Evolutionary conservation across 1,140 invertebrate genomes (phyloP).

Genomic region (Rhagoletis pomonella): DNA sequence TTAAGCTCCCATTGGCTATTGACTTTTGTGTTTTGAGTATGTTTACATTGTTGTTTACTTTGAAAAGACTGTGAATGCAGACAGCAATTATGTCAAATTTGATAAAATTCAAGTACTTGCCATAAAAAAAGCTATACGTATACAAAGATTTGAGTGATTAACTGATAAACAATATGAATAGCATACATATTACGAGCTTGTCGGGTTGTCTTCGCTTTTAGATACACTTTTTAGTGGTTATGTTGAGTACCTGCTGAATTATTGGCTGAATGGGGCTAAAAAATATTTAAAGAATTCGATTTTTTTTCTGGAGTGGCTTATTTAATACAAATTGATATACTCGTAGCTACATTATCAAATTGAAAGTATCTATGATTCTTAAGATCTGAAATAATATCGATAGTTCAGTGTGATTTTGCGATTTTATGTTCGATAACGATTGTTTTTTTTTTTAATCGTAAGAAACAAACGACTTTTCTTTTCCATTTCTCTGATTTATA

Average conservation of each 20-base stretch:
- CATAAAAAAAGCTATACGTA: constrained; percentile 23
- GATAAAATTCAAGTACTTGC: constrained; percentile 52
- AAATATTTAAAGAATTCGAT: not conserved
- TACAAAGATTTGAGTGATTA: constrained; percentile 46
- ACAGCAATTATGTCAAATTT: constrained; percentile 50
- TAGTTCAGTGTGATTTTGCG: no score
- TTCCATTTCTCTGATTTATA: no score
- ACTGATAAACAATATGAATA: constrained; percentile 33
- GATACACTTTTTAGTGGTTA: no score
- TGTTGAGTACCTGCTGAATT: not conserved
- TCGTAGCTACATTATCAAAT: no score
- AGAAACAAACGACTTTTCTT: no score
- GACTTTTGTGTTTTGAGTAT: constrained; percentile 48
- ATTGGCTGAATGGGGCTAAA: not conserved
- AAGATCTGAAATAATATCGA: no score
- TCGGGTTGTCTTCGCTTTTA: no score
- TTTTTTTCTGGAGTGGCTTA: not conserved
- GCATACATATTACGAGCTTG: not conserved
- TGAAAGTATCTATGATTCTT: no score
- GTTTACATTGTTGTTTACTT: constrained; percentile 2
- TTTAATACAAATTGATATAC: not conserved
- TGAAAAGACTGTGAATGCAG: not conserved
- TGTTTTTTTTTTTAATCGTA: no score
- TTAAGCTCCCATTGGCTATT: constrained; percentile 31
- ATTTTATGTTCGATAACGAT: no score